Base-by-base conservation (phyloP, 2,888 invertebrate species). In the Agrilus biguttatus region DNA sequence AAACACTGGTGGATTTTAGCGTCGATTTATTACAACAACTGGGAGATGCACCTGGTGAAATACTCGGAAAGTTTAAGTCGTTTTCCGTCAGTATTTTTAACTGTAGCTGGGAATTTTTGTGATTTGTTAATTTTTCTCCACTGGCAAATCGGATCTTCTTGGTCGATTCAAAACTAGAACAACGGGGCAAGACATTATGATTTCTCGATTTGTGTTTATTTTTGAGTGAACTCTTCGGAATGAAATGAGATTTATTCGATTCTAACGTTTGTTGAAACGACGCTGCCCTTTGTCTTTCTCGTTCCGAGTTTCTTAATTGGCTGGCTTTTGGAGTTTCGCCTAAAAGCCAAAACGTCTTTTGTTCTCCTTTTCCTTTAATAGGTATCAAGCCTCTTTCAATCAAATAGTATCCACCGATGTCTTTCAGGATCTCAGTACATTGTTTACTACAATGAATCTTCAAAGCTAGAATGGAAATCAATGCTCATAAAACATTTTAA, bases 311-410 rank as follows among this genome's bases (percentile, higher is more conserved):
- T 37, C 83, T 68, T 44, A 69, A 61, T 39, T 71, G 69, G 21
- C 78, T 72, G 36, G 75, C 72, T 6, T 67, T 64, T 1, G 75
- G 69, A 44, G 85, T 80, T 60, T 89, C 87, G 0, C 86, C 87
- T 5, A 80, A 65, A 34, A 90, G 65, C 87, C 88, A 90, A 62
- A 81, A 89, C 2, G 90, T 90, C 48, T 78, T 66, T 59, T 84
- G 80, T 36, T 86, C 84, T 0, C 84, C 83, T 63, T 88, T 88
- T 37, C 88, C 88, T 60, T 89, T 89, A 76, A 89, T 82, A 3
- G 79, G 69, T 5, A 88, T 75, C 28, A 83, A 56, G 0, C 89
- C 89, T 1, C 89, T 74, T 56, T 87, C 86, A 41, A 77, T 70
- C 5, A 80, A 55, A n/a, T 78, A 69, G 58, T 88, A 89, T 3